A percentile compares a stretch with the other conserved stretches of the same genome.
These are phyloP conservation scores for Drosophila phalerata DNA, from an alignment of 2,888 invertebrate genomes.

Conservation along the genomic window DNA sequence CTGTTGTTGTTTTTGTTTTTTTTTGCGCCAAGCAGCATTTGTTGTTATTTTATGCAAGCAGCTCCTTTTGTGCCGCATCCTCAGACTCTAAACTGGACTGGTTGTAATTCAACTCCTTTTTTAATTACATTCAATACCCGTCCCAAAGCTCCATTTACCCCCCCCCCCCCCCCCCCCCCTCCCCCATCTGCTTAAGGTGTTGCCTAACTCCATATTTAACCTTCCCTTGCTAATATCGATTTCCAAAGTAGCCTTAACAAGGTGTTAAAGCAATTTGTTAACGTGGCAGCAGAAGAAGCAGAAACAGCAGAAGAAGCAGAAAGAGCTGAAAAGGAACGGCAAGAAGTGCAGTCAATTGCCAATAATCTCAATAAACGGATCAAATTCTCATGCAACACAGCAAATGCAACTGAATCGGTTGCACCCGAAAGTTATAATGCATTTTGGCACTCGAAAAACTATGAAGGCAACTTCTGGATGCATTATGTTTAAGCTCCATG, in stretches of 20 bases:
- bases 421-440: constrained; percentile 29
- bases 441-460: constrained; percentile 20
- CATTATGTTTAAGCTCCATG: background rate
- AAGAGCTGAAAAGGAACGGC: background rate
- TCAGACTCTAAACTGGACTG: constrained; percentile 5
- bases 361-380: constrained; percentile 63
- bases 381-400: constrained; percentile 53
- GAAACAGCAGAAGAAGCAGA: constrained; percentile 11
- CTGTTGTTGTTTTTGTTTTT: constrained; percentile 35
- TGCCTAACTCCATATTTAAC: constrained; percentile 39
- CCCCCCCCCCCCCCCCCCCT: background rate
- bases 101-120: constrained; percentile 74
- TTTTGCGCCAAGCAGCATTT: constrained; percentile 32
- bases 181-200: constrained; percentile 49
- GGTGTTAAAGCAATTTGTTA: constrained; percentile 79
- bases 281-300: constrained; percentile 23
- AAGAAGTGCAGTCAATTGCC: constrained; percentile 63
- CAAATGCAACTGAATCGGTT: constrained; percentile 41
- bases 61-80: constrained; percentile 43
- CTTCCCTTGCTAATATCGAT: constrained; percentile 73
- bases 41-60: constrained; percentile 45
- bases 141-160: background rate
- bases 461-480: background rate
- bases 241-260: constrained; percentile 67
- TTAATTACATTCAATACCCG: constrained; percentile 75